phyloP scores from a whole-genome alignment of 2,797 vertebrate genomes.

The Crenuchus spilurus region DNA sequence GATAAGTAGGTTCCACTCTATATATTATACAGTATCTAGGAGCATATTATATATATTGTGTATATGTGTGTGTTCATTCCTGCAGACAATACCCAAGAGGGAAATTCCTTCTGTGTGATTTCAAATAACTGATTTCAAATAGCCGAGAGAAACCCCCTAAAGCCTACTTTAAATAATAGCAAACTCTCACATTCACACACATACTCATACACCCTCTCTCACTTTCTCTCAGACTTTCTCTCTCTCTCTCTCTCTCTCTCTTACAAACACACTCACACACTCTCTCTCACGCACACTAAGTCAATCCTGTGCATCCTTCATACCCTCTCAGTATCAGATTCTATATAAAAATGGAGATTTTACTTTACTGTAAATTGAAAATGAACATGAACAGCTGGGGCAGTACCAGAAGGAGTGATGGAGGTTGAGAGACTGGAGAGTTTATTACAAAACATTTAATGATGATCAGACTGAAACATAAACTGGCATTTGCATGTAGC shows the following conservation, averaged over 20 bases:
- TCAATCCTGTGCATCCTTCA: not conserved
- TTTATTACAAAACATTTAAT: not conserved
- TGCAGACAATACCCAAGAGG: constrained; percentile 11
- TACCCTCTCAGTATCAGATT: not conserved
- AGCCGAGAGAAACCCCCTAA: constrained; percentile 10
- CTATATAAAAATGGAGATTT: not conserved
- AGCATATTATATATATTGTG: not conserved
- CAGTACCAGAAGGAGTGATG: not conserved
- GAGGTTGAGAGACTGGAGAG: too few species aligned
- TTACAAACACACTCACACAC: too few species aligned
- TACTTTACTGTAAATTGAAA: too few species aligned
- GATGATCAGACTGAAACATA: not conserved
- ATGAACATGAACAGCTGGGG: too few species aligned
- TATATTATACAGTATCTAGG: too few species aligned
- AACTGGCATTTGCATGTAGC: not conserved
- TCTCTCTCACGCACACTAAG: not conserved
- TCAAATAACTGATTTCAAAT: not conserved
- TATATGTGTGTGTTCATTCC: not conserved
- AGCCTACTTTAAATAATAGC: constrained; percentile 8
- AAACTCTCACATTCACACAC: not conserved
- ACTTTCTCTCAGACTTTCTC: too few species aligned
- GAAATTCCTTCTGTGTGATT: constrained; percentile 31
- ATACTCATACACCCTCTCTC: not conserved
- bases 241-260: not conserved
- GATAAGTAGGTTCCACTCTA: too few species aligned